These are phyloP conservation scores for Dryocosmus kuriphilus DNA, from an alignment of 2,888 invertebrate genomes.

Conservation along the genomic window DNA sequence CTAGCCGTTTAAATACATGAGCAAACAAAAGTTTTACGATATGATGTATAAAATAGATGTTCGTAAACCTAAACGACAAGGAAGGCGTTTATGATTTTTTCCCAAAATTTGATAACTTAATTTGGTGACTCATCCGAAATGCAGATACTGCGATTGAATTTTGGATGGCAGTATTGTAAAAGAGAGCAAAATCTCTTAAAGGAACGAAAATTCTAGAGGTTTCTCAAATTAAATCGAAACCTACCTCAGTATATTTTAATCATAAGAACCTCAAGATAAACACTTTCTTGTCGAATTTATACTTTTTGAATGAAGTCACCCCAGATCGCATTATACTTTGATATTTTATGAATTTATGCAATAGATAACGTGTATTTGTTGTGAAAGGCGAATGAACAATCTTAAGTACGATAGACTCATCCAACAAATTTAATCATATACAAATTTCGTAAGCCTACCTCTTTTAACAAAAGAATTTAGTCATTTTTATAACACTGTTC, in stretches of 20 bases:
- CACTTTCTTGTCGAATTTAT: background rate
- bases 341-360: background rate
- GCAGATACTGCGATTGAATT: no score
- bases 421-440: background rate
- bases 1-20: no score
- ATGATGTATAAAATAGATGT: no score
- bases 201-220: background rate
- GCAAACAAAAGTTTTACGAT: no score
- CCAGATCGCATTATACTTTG: background rate
- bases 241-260: background rate
- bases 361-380: background rate
- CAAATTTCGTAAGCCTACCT: conserved; percentile 3
- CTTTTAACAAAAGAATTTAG: conserved; percentile 19
- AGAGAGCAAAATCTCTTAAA: background rate
- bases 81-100: no score
- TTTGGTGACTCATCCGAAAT: no score
- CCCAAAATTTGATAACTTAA: no score
- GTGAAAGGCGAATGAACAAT: background rate
- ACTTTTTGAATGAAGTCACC: background rate
- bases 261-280: background rate
- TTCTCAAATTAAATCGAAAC: background rate
- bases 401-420: background rate
- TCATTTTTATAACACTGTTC: conserved; percentile 15
- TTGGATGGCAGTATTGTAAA: no score
- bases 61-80: no score